Percentiles rank a stretch among this genome's conserved stretches.
Evolutionary conservation across 1,140 invertebrate genomes (phyloP).

Genomic region (Caenorhabditis latens): DNA sequence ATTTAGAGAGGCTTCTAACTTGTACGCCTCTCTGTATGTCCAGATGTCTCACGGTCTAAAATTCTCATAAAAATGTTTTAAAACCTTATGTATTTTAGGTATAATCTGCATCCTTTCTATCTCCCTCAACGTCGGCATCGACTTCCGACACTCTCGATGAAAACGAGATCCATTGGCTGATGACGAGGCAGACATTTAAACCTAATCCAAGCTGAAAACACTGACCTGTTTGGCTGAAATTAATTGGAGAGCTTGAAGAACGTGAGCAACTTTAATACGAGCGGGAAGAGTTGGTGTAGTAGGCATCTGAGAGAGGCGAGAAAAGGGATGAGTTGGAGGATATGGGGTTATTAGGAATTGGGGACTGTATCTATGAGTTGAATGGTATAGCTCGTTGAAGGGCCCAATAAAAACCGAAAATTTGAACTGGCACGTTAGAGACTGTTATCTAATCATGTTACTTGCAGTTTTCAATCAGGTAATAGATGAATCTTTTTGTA

Average conservation of each 20-base stretch:
- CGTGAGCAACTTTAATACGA: not conserved
- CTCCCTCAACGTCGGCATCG: conserved; percentile 41
- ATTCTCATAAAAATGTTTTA: not conserved
- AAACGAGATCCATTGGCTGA: not conserved
- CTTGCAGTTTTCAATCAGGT: no score
- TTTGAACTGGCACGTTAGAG: no score
- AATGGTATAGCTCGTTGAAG: no score
- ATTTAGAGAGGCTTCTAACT: no score
- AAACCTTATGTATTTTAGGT: conserved; percentile 32
- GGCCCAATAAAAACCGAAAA: no score
- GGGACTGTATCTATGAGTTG: no score
- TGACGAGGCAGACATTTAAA: conserved; percentile 17
- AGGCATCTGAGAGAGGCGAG: conserved; percentile 8
- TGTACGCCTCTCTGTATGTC: no score
- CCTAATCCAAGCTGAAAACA: conserved; percentile 7
- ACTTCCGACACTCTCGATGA: conserved; percentile 25
- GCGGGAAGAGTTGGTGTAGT: conserved; percentile 12
- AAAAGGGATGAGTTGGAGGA: not conserved
- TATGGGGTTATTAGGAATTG: no score
- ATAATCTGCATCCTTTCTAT: not conserved
- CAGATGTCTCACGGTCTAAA: no score
- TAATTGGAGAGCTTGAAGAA: no score
- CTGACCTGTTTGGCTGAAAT: conserved; percentile 33
- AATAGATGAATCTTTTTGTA: no score
- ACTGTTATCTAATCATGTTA: no score